Base-by-base conservation (phyloP, 1,140 invertebrate species). In the Bombus polaris region DNA sequence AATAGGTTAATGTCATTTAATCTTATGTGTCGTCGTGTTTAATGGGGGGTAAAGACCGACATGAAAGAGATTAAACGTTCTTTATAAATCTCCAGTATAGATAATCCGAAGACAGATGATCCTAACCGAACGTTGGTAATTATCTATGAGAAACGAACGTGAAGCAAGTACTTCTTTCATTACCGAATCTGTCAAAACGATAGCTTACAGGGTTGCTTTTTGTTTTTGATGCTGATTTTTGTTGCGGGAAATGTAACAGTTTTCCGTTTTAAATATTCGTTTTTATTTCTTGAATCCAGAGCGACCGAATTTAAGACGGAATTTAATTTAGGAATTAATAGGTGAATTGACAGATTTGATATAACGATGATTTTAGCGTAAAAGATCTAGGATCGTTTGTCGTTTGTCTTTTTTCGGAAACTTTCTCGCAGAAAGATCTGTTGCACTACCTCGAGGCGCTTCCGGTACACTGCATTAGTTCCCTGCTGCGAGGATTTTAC, bases 401-500 rank as follows among this genome's bases (percentile, higher is more conserved):
- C 12, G 1, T 32, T 62, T 78, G 6, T 44, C n/a, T 10, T n/a
- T 47, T n/a, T 8, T 6, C 65, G 32, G 2, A 25, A 35, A 22
- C 8, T 65, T 78, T 62, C 76, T 78, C 10, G 18, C 9, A 6
- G 6, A 44, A 32, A 47, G 28, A 53, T 81, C 78, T 53, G n/a
- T 42, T 39, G 70, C 47, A 37, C 35, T 59, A 35, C 44, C 53
- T 59, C n/a, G 1, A 13, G 22, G 25, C 80, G 28, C 57, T 62
- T 74, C 70, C 80, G 47, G 57, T 74, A 72, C 18, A 66, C 28
- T n/a, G 65, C 71, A 22, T 74, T 82, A 75, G 32, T 44, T 66
- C 42, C 79, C 73, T 18, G 59, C 73, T 47, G 71, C 12, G 57
- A 53, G 62, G 62, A 83, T 70, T 83, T 83, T 68, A 22, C 81